Conservation (phyloP, 2,888 invertebrate species). For the Tricholauxania praeusta region DNA sequence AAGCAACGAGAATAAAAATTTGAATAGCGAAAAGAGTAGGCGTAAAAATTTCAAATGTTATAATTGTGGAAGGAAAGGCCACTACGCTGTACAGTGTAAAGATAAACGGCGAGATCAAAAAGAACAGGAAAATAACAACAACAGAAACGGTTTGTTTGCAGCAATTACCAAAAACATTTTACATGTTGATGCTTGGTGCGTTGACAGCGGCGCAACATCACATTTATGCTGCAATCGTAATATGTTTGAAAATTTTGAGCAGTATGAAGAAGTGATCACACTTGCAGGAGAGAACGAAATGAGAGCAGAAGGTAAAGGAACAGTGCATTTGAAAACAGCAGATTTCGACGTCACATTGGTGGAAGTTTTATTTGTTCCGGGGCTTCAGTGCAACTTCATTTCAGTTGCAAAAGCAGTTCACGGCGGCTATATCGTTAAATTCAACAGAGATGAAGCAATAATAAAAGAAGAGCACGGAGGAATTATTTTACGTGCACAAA, state of each 20-base stretch:
- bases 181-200: conserved; percentile 28
- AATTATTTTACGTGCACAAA: conserved; percentile 3
- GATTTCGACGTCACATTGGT: conserved; percentile 10
- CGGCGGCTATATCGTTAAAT: conserved; percentile 11
- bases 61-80: conserved; percentile 31
- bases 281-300: conserved; percentile 36
- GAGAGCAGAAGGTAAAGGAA: conserved; percentile 25
- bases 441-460: background rate
- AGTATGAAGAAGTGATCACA: conserved; percentile 23
- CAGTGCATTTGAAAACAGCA: conserved; percentile 12
- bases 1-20: background rate
- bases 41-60: conserved; percentile 23
- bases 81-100: conserved; percentile 28
- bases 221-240: conserved; percentile 37
- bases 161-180: conserved; percentile 11
- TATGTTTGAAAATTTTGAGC: conserved; percentile 28
- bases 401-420: conserved; percentile 24
- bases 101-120: conserved; percentile 17
- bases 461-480: conserved; percentile 2
- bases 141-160: conserved; percentile 31
- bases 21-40: background rate
- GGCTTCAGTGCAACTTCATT: conserved; percentile 38
- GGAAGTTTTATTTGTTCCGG: conserved; percentile 33
- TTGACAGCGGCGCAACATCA: conserved; percentile 38
- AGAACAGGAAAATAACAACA: conserved; percentile 19